Conservation (phyloP, 2,888 invertebrate genomes). For the Sclerodermus sp. region DNA sequence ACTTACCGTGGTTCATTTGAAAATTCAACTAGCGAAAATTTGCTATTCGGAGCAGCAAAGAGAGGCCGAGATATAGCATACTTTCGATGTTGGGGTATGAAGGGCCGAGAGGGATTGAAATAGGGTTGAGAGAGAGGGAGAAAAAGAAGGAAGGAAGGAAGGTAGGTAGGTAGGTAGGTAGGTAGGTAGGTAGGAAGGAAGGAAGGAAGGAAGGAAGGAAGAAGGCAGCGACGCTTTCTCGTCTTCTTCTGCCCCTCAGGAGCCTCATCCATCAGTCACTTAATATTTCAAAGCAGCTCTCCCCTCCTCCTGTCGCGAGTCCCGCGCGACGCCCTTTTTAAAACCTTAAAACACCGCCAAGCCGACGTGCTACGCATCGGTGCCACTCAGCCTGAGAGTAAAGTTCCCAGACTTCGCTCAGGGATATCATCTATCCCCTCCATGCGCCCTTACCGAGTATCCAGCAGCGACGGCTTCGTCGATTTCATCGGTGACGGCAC, state of each 20-base stretch:
- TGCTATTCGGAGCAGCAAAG: no score
- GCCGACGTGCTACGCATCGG: conserved; percentile 24
- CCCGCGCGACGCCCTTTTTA: conserved; percentile 39
- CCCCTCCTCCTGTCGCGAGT: conserved; percentile 22
- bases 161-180: no score
- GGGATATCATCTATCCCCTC: conserved; percentile 32
- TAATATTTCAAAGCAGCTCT: conserved; percentile 52
- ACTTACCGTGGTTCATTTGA: no score
- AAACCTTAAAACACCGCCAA: conserved; percentile 46
- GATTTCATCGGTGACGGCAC: no score
- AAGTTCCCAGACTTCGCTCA: conserved; percentile 43
- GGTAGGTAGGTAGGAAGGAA: conserved; percentile 5
- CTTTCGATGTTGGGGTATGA: not conserved
- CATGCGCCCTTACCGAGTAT: no score
- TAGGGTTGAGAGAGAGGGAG: conserved; percentile 14
- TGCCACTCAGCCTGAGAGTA: conserved; percentile 38
- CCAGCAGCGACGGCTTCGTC: no score
- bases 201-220: conserved; percentile 11
- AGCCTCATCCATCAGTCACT: conserved; percentile 56
- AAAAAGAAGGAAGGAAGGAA: conserved; percentile 1
- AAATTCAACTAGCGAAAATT: no score
- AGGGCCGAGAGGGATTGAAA: conserved; percentile 4
- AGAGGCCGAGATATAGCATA: not conserved
- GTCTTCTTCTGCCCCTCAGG: conserved; percentile 35
- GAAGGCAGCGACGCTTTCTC: conserved; percentile 5